Evolutionary conservation across 2,797 vertebrate genomes (phyloP).

Genomic region (Neosalanx taihuensis): DNA sequence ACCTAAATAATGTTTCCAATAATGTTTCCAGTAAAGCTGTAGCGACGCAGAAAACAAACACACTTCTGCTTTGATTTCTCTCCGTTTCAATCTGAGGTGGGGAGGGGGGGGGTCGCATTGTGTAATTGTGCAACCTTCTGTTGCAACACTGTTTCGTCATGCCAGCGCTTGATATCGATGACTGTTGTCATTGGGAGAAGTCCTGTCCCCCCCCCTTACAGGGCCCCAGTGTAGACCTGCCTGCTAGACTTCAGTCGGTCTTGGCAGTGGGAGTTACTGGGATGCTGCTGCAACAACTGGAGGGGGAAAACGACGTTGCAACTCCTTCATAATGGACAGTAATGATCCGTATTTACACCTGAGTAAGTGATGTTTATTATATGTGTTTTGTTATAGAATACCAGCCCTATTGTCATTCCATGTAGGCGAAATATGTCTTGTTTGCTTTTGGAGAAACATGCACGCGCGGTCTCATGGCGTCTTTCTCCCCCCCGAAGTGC

Average conservation of each 20-base stretch:
- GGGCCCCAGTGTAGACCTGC: slow-evolving; percentile 68
- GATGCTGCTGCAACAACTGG: slow-evolving; percentile 64
- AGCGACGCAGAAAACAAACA: neutral
- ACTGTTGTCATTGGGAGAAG: slow-evolving; percentile 74
- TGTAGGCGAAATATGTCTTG: slow-evolving; percentile 9
- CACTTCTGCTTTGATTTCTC: slow-evolving; percentile 14
- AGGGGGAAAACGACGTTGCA: slow-evolving; percentile 56
- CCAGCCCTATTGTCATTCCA: slow-evolving; percentile 10
- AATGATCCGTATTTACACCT: slow-evolving; percentile 75
- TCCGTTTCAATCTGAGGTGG: neutral
- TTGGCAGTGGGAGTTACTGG: slow-evolving; percentile 71
- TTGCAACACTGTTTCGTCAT: slow-evolving; percentile 59
- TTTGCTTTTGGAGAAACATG: slow-evolving; percentile 40
- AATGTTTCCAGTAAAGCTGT: neutral
- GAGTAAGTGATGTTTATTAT: slow-evolving; percentile 64
- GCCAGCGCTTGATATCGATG: slow-evolving; percentile 62
- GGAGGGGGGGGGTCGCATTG: neutral
- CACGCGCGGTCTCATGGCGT: slow-evolving; percentile 58
- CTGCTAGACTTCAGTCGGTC: slow-evolving; percentile 67
- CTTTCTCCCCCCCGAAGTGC: slow-evolving; percentile 32
- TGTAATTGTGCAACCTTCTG: slow-evolving; percentile 23
- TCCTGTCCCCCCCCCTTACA: slow-evolving; percentile 64
- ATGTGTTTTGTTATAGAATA: neutral
- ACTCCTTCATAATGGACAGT: slow-evolving; percentile 72
- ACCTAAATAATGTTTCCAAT: too few species aligned